These are phyloP conservation scores for Corapipo altera DNA, from an alignment of 2,113 vertebrate species.

Conservation along the genomic window DNA sequence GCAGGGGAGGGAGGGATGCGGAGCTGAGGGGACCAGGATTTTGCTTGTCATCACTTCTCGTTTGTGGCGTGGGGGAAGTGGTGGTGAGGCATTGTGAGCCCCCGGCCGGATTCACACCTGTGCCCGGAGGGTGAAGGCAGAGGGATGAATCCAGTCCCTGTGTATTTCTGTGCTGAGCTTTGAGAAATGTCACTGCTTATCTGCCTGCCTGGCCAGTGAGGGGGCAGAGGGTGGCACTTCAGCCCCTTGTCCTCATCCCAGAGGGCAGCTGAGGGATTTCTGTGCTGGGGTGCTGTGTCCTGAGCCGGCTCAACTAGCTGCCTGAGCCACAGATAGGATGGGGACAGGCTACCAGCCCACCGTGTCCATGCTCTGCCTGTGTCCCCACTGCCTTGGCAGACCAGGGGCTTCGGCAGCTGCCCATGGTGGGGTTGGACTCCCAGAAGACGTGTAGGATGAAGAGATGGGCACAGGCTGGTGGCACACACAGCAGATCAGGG, in stretches of 20 bases:
- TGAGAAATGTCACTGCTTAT: constrained; percentile 7
- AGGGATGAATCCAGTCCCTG: neutral
- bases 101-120: neutral
- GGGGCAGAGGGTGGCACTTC: neutral
- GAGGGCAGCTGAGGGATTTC: neutral
- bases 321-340: neutral
- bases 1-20: neutral
- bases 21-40: neutral
- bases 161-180: neutral
- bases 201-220: neutral
- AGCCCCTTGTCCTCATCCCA: neutral
- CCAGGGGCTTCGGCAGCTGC: neutral
- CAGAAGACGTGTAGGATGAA: rapidly evolving
- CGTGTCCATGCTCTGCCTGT: rapidly evolving
- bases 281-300: neutral
- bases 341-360: neutral
- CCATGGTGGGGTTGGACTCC: neutral
- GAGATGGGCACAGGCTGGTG: neutral
- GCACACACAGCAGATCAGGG: rapidly evolving
- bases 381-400: rapidly evolving
- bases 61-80: neutral
- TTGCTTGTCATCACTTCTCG: neutral
- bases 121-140: neutral
- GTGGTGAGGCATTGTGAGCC: neutral
- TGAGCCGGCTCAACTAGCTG: neutral